phyloP scores from a whole-genome alignment of 2,888 invertebrate genomes.

The Agrochola lychnidis region DNA sequence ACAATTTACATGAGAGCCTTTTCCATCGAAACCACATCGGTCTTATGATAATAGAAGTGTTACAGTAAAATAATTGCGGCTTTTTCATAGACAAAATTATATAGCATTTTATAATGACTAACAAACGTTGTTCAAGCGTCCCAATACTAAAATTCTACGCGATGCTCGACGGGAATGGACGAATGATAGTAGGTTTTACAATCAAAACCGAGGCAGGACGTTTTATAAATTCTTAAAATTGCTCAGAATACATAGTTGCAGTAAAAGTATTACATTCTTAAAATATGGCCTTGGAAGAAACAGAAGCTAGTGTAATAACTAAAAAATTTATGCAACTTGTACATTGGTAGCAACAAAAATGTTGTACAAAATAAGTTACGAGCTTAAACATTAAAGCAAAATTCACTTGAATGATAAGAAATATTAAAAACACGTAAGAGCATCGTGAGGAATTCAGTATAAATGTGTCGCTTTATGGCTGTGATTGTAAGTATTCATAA shows the following conservation, averaged over 20 bases:
- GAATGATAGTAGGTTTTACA: conserved; percentile 24
- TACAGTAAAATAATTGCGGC: conserved; percentile 57
- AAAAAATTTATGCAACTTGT: conserved; percentile 32
- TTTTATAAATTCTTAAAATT: conserved; percentile 32
- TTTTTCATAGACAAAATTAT: conserved; percentile 62
- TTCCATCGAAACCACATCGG: conserved; percentile 74
- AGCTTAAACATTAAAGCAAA: conserved; percentile 62
- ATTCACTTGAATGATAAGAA: conserved; percentile 59
- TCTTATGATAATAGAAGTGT: conserved; percentile 62
- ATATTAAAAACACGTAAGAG: conserved; percentile 62
- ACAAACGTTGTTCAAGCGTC: conserved; percentile 66
- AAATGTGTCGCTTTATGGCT: conserved; percentile 63
- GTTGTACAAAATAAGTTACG: conserved; percentile 46
- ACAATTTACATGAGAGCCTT: conserved; percentile 81
- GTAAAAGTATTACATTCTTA: conserved; percentile 34
- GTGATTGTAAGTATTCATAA: conserved; percentile 64
- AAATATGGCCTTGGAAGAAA: conserved; percentile 47
- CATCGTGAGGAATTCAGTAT: conserved; percentile 73
- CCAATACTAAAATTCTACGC: conserved; percentile 71
- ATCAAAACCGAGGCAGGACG: conserved; percentile 30
- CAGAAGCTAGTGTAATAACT: conserved; percentile 34
- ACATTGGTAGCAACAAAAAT: conserved; percentile 29
- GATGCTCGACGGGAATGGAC: conserved; percentile 64
- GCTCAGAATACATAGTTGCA: conserved; percentile 25
- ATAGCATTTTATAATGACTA: conserved; percentile 55